These are phyloP conservation scores for Philopedon plagiatum DNA, from an alignment of 2,888 invertebrate genomes.

Conservation along the genomic window DNA sequence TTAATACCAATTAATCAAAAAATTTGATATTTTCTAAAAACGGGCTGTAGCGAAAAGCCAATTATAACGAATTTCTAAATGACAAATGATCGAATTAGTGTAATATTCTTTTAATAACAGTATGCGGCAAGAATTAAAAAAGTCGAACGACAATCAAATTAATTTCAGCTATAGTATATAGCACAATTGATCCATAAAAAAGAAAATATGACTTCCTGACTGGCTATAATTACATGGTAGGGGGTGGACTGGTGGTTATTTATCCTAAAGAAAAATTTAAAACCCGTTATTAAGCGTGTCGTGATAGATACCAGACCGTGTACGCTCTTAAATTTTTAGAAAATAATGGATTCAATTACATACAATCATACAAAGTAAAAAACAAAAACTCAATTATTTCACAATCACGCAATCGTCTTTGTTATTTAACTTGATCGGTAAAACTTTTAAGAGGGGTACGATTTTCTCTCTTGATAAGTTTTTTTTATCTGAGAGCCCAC, in stretches of 20 bases:
- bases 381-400: constrained; percentile 9
- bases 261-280: constrained; percentile 43
- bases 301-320: constrained; percentile 35
- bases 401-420: constrained; percentile 31
- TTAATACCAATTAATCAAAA: constrained; percentile 58
- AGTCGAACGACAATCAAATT: constrained; percentile 60
- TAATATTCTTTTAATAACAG: constrained; percentile 63
- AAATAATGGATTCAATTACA: constrained; percentile 32
- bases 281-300: constrained; percentile 44
- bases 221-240: constrained; percentile 43
- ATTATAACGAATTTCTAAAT: constrained; percentile 55
- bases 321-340: constrained; percentile 24
- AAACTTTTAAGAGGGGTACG: constrained; percentile 15
- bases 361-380: constrained; percentile 28
- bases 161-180: constrained; percentile 56
- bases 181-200: constrained; percentile 53
- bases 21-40: constrained; percentile 54
- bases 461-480: too few species aligned
- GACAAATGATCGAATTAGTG: constrained; percentile 64
- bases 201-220: constrained; percentile 52
- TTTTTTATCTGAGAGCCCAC: too few species aligned
- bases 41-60: constrained; percentile 46
- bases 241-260: constrained; percentile 48
- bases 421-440: constrained; percentile 18
- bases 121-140: constrained; percentile 57